Conservation (phyloP, 2,797 vertebrate genomes). For the Pseudotriccus pelzelni region DNA sequence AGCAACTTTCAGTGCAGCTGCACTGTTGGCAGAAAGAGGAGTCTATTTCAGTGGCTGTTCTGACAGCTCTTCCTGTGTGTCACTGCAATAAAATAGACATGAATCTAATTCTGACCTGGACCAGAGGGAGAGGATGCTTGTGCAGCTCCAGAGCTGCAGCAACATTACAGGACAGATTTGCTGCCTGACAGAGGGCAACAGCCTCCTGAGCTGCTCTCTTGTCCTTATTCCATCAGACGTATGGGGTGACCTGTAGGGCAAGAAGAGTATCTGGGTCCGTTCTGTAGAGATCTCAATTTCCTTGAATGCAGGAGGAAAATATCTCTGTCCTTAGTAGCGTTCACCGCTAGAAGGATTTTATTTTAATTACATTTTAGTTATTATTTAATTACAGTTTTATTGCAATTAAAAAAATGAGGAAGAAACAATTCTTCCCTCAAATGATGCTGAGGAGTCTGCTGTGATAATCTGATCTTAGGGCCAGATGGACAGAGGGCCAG, state of each 20-base stretch:
- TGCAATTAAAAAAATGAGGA: background rate
- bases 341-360: background rate
- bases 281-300: background rate
- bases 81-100: background rate
- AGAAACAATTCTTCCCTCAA: background rate
- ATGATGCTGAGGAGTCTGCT: background rate
- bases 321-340: background rate
- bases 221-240: background rate
- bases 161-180: background rate
- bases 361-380: background rate
- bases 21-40: background rate
- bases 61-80: background rate
- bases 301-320: background rate
- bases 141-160: background rate
- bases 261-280: background rate
- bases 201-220: background rate
- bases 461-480: background rate
- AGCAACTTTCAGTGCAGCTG: background rate
- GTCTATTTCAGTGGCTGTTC: background rate
- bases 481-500: background rate
- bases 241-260: background rate
- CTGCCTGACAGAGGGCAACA: background rate
- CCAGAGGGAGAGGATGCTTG: background rate
- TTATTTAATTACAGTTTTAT: background rate
- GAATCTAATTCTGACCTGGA: background rate